Evolutionary conservation across 2,888 invertebrate species (phyloP), one percentile per base, ranked within the genome.

Genomic region (Neuroscelio doddi): DNA sequence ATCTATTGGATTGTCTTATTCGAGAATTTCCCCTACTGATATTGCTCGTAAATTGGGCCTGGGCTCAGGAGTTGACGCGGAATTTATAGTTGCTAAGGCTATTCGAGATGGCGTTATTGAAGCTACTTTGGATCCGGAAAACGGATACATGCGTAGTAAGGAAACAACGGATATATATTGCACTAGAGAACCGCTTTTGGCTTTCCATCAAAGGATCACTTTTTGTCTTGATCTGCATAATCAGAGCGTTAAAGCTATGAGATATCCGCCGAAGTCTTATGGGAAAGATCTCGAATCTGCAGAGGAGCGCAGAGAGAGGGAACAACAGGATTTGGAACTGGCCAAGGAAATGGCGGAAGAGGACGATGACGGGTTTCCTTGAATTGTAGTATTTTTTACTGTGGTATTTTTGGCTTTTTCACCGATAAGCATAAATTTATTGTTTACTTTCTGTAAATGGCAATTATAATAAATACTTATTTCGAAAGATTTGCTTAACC

Each of bases 291-390:
- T 98, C 62, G 99, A 99, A 85, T 97, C 96, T 74, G 97, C 97
- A 10, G 97, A 97, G 86, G 97, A 98, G 79, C 90, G 98, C 46
- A 89, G 98, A 58, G 98, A 98, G 85, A 88, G 97, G 49, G 98
- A 98, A 84, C 97, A 98, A 80, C 97, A 98, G 85, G 99, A 99
- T 86, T 87, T 99, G 78, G 99, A 99, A 85, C 88, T 98, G 76
- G 99, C 99, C n/a, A 99, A 98, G 85, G 98, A 99, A 87, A 97
- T 99, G 93, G 98, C 98, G 4, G 99, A 99, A 82, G 98, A 99
- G 83, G 98, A 99, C 85, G 97, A 98, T 87, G 96, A 96, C 87
- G 93, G 93, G 70, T 93, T 93, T 81, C 87, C 88, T 71, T 88
- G 82, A 83, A 77, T 71, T 52, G 16, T 59, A 66, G 9, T 38